These are phyloP conservation scores for Lapara coniferarum DNA, from an alignment of 2,888 invertebrate species.

Conservation along the genomic window DNA sequence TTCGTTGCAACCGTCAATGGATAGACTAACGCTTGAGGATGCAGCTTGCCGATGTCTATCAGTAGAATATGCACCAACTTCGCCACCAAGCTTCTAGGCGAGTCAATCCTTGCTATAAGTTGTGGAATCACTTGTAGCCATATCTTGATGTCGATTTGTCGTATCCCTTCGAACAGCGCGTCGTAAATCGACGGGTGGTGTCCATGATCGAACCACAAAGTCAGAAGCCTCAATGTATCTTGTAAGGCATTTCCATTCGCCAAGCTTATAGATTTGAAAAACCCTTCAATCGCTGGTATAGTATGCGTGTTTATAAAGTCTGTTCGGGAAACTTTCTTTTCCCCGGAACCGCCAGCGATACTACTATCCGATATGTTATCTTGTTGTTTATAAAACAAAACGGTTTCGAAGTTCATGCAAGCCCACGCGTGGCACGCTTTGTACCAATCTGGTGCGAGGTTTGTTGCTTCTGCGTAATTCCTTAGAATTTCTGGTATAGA, in stretches of 20 bases:
- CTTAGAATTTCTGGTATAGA: slow-evolving; percentile 89
- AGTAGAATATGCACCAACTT: slow-evolving; percentile 96
- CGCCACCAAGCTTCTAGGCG: slow-evolving; percentile 93
- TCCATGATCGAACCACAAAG: slow-evolving; percentile 99
- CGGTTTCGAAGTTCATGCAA: slow-evolving; percentile 98
- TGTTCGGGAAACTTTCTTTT: slow-evolving; percentile 71
- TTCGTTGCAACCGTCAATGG: slow-evolving; percentile 99
- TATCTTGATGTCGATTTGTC: slow-evolving; percentile 97
- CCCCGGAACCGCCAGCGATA: slow-evolving; percentile 70
- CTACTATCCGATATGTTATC: slow-evolving; percentile 76
- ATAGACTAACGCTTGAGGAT: slow-evolving; percentile 98
- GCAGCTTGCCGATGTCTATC: slow-evolving; percentile 98
- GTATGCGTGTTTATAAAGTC: slow-evolving; percentile 85
- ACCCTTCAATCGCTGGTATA: slow-evolving; percentile 97
- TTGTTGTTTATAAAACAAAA: slow-evolving; percentile 85
- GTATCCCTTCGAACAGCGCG: slow-evolving; percentile 95
- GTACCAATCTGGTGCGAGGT: slow-evolving; percentile 95
- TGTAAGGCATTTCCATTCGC: slow-evolving; percentile 96
- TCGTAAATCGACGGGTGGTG: slow-evolving; percentile 96
- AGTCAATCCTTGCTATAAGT: slow-evolving; percentile 98
- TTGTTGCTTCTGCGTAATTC: slow-evolving; percentile 92
- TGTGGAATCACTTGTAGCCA: slow-evolving; percentile 99
- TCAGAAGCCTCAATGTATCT: slow-evolving; percentile 96
- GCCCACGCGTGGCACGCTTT: slow-evolving; percentile 99
- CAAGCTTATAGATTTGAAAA: slow-evolving; percentile 96